These are phyloP conservation scores for Neotragus pygmaeus DNA, from an alignment of 2,113 vertebrate species.

Conservation along the genomic window DNA sequence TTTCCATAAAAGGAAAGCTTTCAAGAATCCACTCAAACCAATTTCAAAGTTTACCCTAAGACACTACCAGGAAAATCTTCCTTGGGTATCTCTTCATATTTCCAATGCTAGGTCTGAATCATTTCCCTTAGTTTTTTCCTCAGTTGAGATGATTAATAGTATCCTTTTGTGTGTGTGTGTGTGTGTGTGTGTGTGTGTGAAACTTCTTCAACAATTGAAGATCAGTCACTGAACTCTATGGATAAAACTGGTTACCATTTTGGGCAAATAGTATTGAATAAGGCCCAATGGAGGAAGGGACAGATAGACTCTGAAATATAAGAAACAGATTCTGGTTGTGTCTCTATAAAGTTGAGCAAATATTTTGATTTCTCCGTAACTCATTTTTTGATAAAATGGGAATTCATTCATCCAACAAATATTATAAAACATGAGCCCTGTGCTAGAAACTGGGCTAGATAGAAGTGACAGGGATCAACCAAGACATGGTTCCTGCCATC, in stretches of 20 bases:
- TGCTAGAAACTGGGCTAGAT: background rate
- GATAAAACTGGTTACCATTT: background rate
- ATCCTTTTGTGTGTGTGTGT: background rate
- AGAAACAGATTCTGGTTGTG: background rate
- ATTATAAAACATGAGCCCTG: background rate
- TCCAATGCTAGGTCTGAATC: background rate
- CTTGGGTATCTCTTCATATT: background rate
- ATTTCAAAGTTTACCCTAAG: background rate
- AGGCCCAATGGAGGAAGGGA: background rate
- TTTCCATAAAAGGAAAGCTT: slow-evolving; percentile 23
- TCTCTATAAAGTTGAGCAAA: background rate
- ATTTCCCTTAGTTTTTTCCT: background rate
- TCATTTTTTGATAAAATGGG: background rate
- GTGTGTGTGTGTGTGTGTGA: background rate
- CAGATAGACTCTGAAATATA: background rate
- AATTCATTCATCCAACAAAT: background rate
- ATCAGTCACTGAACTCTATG: background rate
- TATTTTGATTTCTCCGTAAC: background rate
- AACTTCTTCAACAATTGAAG: background rate
- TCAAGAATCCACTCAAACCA: background rate
- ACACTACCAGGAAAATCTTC: background rate
- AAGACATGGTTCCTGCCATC: background rate
- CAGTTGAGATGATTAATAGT: background rate
- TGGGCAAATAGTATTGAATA: background rate
- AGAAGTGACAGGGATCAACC: background rate